Conservation (phyloP, 2,888 invertebrate genomes). For the Rhamphomyia laevipes region DNA sequence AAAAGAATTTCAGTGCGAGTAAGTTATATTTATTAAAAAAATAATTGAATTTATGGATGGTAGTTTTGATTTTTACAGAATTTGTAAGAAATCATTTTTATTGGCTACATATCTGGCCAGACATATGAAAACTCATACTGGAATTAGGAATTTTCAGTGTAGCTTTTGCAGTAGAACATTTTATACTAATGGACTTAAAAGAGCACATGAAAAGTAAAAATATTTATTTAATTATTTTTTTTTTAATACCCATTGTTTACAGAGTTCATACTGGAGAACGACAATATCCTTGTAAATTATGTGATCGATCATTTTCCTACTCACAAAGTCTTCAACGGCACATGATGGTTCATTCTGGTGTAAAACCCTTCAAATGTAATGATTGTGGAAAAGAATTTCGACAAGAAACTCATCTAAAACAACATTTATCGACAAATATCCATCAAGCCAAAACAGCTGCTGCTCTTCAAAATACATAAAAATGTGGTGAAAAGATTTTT, state of each 20-base stretch:
- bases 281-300: slow-evolving; percentile 16
- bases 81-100: neutral
- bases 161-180: slow-evolving; percentile 22
- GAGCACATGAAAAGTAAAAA: neutral
- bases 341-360: slow-evolving; percentile 28
- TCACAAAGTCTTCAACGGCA: slow-evolving; percentile 30
- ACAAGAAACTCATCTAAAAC: slow-evolving; percentile 31
- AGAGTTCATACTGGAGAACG: neutral
- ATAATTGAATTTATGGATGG: neutral
- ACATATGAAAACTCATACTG: neutral
- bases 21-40: slow-evolving; percentile 13
- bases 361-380: slow-evolving; percentile 28
- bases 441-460: slow-evolving; percentile 18
- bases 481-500: no score
- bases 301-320: slow-evolving; percentile 29
- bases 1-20: slow-evolving; percentile 30
- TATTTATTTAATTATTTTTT: no score
- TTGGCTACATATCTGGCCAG: neutral
- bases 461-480: no score
- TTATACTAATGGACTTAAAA: neutral
- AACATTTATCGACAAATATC: slow-evolving; percentile 30
- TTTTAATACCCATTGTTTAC: neutral
- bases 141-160: slow-evolving; percentile 27
- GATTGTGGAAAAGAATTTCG: slow-evolving; percentile 33
- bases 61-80: neutral